These are phyloP conservation scores for Colinus virginianus DNA, from an alignment of 2,113 vertebrate species.

Conservation along the genomic window DNA sequence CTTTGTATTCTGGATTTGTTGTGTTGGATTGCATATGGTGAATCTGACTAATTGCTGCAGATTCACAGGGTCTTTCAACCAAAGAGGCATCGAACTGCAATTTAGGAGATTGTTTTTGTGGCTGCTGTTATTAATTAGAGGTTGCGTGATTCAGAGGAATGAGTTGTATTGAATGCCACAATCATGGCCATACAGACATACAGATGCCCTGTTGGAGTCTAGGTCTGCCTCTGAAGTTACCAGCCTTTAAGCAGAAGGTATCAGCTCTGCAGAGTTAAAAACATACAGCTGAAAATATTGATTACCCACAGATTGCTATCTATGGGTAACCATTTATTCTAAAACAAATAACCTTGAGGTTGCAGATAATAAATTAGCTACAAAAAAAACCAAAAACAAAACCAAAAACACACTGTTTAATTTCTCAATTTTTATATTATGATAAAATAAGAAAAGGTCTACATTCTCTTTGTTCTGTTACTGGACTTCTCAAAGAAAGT, in stretches of 20 bases:
- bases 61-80: not conserved
- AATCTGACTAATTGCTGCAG: not conserved
- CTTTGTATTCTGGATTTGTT: not conserved
- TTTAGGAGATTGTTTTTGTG: not conserved
- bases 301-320: not conserved
- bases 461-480: not conserved
- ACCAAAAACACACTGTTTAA: not conserved
- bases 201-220: not conserved
- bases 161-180: not conserved
- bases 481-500: not conserved
- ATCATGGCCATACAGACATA: not conserved
- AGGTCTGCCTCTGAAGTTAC: not conserved
- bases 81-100: not conserved
- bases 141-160: not conserved
- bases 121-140: not conserved
- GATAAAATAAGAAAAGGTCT: not conserved
- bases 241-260: not conserved
- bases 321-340: conserved; percentile 15
- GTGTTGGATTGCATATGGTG: not conserved
- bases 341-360: conserved; percentile 37
- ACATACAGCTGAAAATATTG: not conserved
- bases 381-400: not conserved
- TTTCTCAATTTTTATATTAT: not conserved
- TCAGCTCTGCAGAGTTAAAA: not conserved
- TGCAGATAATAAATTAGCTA: conserved; percentile 30